Conservation (phyloP, 1,140 invertebrate species). For the Homarus americanus region DNA sequence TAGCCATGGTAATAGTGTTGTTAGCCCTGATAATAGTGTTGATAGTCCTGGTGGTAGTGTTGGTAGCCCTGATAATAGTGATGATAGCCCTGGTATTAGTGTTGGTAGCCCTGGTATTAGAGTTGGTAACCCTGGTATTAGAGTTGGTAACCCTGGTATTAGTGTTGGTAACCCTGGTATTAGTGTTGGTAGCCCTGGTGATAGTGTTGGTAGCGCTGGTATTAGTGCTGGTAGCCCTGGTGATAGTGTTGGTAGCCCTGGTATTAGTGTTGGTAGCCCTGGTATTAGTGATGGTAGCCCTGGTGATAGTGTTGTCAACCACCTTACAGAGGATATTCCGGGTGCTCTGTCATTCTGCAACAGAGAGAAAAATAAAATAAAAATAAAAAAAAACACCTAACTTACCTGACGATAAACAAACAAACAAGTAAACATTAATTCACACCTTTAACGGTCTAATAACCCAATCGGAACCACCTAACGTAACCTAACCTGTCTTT, state of each 20-base stretch:
- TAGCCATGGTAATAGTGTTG: not conserved
- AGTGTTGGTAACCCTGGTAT: no score
- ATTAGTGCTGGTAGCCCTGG: no score
- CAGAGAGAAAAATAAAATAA: not conserved
- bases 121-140: not conserved
- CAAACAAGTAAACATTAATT: not conserved
- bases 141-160: no score
- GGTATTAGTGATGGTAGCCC: no score
- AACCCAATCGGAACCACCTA: no score
- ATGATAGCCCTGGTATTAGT: not conserved
- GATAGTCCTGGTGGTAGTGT: not conserved
- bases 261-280: no score
- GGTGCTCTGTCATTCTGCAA: conserved; percentile 18
- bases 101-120: not conserved
- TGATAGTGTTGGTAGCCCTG: no score
- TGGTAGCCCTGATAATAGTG: not conserved
- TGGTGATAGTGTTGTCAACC: no score
- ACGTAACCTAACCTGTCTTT: no score
- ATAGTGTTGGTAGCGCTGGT: no score
- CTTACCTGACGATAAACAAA: not conserved
- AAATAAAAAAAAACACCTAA: not conserved
- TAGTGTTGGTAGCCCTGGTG: no score
- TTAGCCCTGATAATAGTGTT: not conserved
- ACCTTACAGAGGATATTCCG: not conserved
- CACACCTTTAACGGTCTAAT: no score